Conservation (phyloP, 2,113 vertebrate species). For the Catharus bicknelli region DNA sequence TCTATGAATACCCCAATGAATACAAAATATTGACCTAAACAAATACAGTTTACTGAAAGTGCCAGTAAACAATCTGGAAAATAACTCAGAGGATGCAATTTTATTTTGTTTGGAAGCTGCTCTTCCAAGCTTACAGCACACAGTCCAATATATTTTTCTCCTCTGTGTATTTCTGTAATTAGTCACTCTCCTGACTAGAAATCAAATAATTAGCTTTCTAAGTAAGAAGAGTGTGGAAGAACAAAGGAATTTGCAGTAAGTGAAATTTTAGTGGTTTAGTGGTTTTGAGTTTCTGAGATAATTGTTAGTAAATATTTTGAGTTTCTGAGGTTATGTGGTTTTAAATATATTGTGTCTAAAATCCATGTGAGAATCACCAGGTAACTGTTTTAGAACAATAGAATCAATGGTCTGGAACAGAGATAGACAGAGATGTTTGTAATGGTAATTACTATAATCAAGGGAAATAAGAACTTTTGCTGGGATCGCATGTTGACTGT, state of each 20-base stretch:
- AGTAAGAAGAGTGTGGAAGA: neutral
- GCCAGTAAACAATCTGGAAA: slow-evolving; percentile 27
- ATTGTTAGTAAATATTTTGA: neutral
- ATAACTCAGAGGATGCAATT: neutral
- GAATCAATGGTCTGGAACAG: neutral
- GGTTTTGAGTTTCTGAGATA: neutral
- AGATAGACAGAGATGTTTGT: neutral
- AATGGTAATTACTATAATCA: neutral
- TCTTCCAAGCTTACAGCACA: neutral
- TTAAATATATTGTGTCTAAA: neutral
- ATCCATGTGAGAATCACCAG: neutral
- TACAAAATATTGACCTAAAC: slow-evolving; percentile 42
- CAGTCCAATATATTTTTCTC: neutral
- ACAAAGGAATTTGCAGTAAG: neutral
- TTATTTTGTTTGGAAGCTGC: slow-evolving; percentile 16
- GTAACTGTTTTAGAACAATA: neutral
- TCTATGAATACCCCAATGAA: neutral
- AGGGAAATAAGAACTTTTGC: neutral
- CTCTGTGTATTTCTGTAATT: neutral
- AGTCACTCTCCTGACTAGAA: neutral
- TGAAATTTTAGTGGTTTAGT: neutral
- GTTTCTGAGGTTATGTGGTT: neutral
- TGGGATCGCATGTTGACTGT: neutral
- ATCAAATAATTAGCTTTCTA: neutral
- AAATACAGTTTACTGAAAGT: neutral